Percentiles rank a stretch among this genome's conserved stretches.
These are phyloP conservation scores for Taxidea taxus DNA, from an alignment of 2,113 vertebrate genomes.

Conservation along the genomic window DNA sequence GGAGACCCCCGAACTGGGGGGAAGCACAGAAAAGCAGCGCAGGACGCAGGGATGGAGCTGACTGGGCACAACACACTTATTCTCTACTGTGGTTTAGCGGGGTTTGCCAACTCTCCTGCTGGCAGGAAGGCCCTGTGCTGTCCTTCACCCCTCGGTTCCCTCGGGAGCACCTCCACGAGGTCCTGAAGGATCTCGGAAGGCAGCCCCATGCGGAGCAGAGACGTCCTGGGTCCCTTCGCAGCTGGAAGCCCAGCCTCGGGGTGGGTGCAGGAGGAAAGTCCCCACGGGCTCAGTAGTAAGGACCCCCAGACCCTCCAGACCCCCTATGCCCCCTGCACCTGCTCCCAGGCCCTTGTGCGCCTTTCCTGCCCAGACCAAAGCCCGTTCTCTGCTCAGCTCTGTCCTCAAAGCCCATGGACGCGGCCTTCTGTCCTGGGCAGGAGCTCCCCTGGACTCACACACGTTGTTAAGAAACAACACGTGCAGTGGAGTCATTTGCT, in stretches of 20 bases:
- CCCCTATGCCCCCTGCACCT: neutral
- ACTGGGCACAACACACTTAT: too few relatives aligned
- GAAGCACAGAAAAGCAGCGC: neutral
- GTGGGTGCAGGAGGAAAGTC: neutral
- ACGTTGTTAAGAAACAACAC: neutral
- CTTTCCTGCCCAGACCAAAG: neutral
- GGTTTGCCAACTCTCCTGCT: fast-evolving
- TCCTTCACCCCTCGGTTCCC: too few relatives aligned
- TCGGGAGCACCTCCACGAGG: fast-evolving
- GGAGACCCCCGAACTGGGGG: too few relatives aligned
- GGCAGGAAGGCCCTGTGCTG: neutral
- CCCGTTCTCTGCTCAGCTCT: neutral
- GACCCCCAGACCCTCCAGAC: too few relatives aligned
- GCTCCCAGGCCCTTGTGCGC: neutral
- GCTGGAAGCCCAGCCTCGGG: neutral
- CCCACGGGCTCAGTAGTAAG: neutral
- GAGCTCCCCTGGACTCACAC: neutral
- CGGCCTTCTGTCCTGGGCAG: neutral
- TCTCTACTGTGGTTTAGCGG: neutral
- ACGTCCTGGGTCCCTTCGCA: neutral
- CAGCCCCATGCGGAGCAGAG: neutral
- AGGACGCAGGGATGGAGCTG: fast-evolving
- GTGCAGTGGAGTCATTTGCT: neutral
- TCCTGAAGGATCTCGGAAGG: too few relatives aligned
- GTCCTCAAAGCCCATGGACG: neutral